Base-by-base conservation (phyloP, 2,888 invertebrate species). In the Ornithoptera alexandrae region DNA sequence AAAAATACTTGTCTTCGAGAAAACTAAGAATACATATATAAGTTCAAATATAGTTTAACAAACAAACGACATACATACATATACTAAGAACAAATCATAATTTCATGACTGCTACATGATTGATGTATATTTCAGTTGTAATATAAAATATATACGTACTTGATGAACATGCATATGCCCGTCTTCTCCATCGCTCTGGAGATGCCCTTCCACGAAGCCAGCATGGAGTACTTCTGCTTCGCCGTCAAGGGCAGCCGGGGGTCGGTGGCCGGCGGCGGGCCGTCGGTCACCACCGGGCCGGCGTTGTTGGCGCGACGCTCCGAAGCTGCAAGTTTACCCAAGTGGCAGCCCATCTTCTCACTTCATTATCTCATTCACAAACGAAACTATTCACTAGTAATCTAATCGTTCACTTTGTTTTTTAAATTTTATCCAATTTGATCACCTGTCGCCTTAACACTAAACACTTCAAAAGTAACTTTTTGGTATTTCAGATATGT, bases 201-300 rank as follows among this genome's bases (percentile, higher is more conserved):
- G 78, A 98, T 97, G 42, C 97, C 97, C 81, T 97, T 97, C 98
- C 98, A 98, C 17, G 97, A 97, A 1, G 97, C 97, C 74, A 96
- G 93, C 93, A 98, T 96, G 76, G 95, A 96, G 89, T 97, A 98
- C 89, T 96, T 97, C 93, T 98, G 97, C 83, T 96, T 95, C 24
- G 96, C 97, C 0, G 96, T 97, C 71, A 97, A 93, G 0, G 97
- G 97, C 72, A 97, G 93, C 78, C 96, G 90, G 0, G 97, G 96
- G 84, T 97, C 97, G 50, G 94, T 94, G 46, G 95, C 93, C 6
- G 95, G 95, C 0, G 96, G 95, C 1, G 95, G 95, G 10, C 86
- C 95, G 74, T 94, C 94, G 36, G 93, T 93, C 69, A 89, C 64
- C 17, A 76, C 83, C 57, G 82, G 81, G 72, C 87, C 93, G 66